Base-by-base conservation (phyloP, 1,140 invertebrate species). In the Paralvinella palmiformis region DNA sequence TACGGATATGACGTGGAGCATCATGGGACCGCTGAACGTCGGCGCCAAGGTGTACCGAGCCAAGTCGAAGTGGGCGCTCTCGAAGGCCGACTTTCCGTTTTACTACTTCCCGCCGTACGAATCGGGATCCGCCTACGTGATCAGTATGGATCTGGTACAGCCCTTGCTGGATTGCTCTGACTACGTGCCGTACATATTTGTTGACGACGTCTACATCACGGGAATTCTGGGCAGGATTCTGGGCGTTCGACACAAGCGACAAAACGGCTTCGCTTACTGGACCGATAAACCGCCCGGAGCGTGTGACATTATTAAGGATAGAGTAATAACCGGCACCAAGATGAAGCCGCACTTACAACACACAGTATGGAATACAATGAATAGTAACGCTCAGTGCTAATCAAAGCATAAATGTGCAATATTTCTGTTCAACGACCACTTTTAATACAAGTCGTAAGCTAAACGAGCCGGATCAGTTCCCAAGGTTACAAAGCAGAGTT, bases 191-290 rank as follows among this genome's bases (percentile, higher is more conserved):
- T 73, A 69, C 44, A 62, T 79, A 0, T 69, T 69, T 6, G 69
- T 83, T 62, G 82, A 83, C 62, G 82, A 83, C 59, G 79, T 77
- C 2, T 83, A 74, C 69, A 72, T 83, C 17, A 82, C 81, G 5
- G 82, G 82, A 2, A 71, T 82, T 10, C 60, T 81, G 17, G 64
- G 41, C 1, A 48, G 50, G 41, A 62, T 62, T 33, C 32, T 65
- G n/a, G 36, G 50, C 32, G 48, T 62, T 2, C 63, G n/a, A 24
- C 58, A 63, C 24, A 7, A 52, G 3, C n/a, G 22, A 53, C 58
- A 62, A 7, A 20, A 32, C n/a, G 59, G 59, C 4, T 65, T 65
- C 55, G 64, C 64, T 22, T 60, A 53, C 32, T 65, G 64, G 64
- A 48, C 37, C 10, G n/a, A 41, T 24, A 55, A 29, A 53, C 20